Evolutionary conservation across 2,113 vertebrate genomes (phyloP).

Genomic region (Colaptes auratus): DNA sequence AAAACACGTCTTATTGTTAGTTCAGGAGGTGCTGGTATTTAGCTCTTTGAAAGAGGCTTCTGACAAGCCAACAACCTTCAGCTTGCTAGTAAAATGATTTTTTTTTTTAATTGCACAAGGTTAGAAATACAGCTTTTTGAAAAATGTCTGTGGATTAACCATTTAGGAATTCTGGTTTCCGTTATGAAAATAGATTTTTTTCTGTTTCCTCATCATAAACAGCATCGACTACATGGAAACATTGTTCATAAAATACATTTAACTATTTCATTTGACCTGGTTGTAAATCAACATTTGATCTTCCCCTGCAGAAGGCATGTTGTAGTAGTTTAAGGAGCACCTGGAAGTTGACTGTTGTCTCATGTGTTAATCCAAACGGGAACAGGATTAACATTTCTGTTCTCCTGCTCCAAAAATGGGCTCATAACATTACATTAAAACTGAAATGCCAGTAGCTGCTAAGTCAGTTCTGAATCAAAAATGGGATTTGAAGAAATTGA

Average conservation of each 20-base stretch:
- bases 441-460: not conserved
- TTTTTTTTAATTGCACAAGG: not conserved
- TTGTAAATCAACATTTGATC: not conserved
- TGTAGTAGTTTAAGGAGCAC: not conserved
- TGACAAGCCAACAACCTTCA: slow-evolving; percentile 68
- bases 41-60: slow-evolving; percentile 73
- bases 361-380: not conserved
- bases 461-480: not conserved
- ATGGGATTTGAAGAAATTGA: not conserved
- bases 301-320: not conserved
- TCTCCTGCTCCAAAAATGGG: not conserved
- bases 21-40: slow-evolving; percentile 80
- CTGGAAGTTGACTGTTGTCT: not conserved
- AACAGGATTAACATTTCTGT: not conserved
- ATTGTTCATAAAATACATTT: not conserved
- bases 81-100: slow-evolving; percentile 43
- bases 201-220: not conserved
- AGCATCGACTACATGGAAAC: not conserved
- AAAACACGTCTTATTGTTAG: slow-evolving; percentile 82
- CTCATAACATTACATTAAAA: not conserved
- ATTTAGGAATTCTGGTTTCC: slow-evolving; percentile 48
- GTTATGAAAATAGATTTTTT: not conserved
- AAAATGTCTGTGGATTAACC: slow-evolving; percentile 20
- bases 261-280: not conserved
- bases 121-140: slow-evolving; percentile 25